Evolutionary conservation across 2,888 invertebrate genomes (phyloP), one percentile per base, ranked within the genome.

Genomic region (Philaethria dido): DNA sequence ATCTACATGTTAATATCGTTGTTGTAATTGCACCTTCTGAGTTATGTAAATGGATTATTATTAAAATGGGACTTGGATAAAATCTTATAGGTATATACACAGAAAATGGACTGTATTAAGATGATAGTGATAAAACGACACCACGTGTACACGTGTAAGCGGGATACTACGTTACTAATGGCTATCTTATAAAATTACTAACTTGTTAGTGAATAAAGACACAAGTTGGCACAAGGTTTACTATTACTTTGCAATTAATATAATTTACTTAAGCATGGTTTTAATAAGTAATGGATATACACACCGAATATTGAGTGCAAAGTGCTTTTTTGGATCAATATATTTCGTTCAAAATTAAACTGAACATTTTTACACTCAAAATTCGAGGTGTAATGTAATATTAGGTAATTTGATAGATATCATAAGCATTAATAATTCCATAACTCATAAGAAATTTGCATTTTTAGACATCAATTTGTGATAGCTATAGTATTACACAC

Each of bases 1-100:
- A 42, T 42, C 11, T 57, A 13, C 2, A 42, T 16, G 42, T 39
- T 57, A 42, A n/a, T 50, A 55, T 39, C 22, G 36, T 39, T 39
- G n/a, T 57, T 20, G 55, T 36, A 20, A 20, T 20, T 14, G 55
- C 18, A 36, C 36, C 14, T 20, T 29, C 16, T 36, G 8, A 8
- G 13, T 8, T 8, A 20, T 39, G 20, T 55, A 20, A 55, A 39
- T 20, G 55, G 14, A 14, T 20, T 55, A 14, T 39, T 55, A 55
- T 8, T 8, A 36, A 14, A 36, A 16, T 20, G 25, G 2, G 13
- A 11, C 11, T 11, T 13, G 1, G 3, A 3, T 29, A 29, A n/a
- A n/a, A n/a, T n/a, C n/a, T n/a, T n/a, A n/a, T n/a, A n/a, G n/a
- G n/a, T 14, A 22, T 48, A 48, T 25, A 50, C 8, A 9, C 6